Base-by-base conservation (phyloP, 2,888 invertebrate genomes). In the Trilocha varians region DNA sequence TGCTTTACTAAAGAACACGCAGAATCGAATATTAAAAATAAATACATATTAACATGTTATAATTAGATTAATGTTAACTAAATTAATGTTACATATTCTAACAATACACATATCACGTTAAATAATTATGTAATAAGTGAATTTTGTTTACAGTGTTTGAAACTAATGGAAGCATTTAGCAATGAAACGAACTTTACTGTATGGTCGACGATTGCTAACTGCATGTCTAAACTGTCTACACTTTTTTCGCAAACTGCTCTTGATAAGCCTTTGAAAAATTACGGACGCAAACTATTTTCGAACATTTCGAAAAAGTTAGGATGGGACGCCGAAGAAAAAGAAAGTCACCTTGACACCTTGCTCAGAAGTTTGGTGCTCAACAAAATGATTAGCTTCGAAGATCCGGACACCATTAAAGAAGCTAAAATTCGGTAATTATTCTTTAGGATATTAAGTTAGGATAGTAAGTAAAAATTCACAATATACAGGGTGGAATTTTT, bases 121-220 rank as follows among this genome's bases (percentile, higher is more conserved):
- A n/a, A n/a, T n/a, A n/a, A n/a, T n/a, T n/a, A n/a, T n/a, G n/a
- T n/a, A n/a, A n/a, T n/a, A n/a, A n/a, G n/a, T n/a, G n/a, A n/a
- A n/a, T n/a, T 40, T 46, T 34, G 17, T 50, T 70, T 72, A 11
- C 72, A 83, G 80, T 88, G 88, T 1, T 80, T 98, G 40, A 91
- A 93, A 63, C 87, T 98, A n/a, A 91, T 96, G 65, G 90, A 92
- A 57, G 94, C 96, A 0, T 97, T 92, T 69, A 88, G 90, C 49
- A 90, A 93, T 53, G 97, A 98, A 73, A 91, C 91, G 32, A 94
- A 97, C 76, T 98, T 93, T 80, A 96, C 97, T 0, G 98, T 98
- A 0, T 98, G 98, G 98, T 93, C 91, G 5, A 92, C 92, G 1
- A 91, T 96, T 51, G 89, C 90, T 34, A 93, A 91, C 67, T 93